phyloP scores from a whole-genome alignment of 1,140 invertebrate genomes.

The Drosophila orena region DNA sequence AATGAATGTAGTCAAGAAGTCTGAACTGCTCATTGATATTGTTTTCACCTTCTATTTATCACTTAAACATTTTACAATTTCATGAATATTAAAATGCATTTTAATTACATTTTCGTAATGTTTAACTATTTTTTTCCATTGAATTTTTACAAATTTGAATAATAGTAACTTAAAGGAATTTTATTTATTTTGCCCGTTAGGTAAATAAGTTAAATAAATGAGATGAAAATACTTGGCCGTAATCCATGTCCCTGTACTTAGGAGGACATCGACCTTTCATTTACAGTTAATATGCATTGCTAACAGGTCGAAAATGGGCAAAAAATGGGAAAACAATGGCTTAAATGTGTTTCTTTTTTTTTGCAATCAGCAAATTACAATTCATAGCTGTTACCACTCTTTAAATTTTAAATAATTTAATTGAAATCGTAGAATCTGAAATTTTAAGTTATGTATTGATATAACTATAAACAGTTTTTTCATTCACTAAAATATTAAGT shows the following conservation, averaged over 20 bases:
- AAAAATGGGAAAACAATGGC: constrained; percentile 25
- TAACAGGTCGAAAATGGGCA: constrained; percentile 49
- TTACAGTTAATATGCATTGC: constrained; percentile 69
- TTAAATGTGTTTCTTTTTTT: constrained; percentile 13
- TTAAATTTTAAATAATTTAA: neutral
- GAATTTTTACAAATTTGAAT: too few relatives aligned
- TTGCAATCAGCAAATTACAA: constrained; percentile 2
- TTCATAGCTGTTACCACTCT: neutral
- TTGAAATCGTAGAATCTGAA: neutral
- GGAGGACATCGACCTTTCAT: constrained; percentile 34
- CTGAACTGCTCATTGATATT: too few relatives aligned
- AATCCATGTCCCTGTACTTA: constrained; percentile 51
- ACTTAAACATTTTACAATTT: neutral
- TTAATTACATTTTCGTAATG: neutral
- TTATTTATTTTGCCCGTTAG: neutral
- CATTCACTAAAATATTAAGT: neutral
- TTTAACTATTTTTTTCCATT: too few relatives aligned
- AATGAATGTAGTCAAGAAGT: too few relatives aligned
- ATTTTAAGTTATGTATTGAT: too few relatives aligned
- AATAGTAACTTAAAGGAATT: neutral
- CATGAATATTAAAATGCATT: neutral
- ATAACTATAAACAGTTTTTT: neutral
- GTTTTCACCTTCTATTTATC: too few relatives aligned
- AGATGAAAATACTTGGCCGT: constrained; percentile 26
- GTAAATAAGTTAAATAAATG: constrained; percentile 10